Evolutionary conservation across 2,113 vertebrate species (phyloP), one percentile per base, ranked within the genome.

Genomic region (Tyrannus savana): DNA sequence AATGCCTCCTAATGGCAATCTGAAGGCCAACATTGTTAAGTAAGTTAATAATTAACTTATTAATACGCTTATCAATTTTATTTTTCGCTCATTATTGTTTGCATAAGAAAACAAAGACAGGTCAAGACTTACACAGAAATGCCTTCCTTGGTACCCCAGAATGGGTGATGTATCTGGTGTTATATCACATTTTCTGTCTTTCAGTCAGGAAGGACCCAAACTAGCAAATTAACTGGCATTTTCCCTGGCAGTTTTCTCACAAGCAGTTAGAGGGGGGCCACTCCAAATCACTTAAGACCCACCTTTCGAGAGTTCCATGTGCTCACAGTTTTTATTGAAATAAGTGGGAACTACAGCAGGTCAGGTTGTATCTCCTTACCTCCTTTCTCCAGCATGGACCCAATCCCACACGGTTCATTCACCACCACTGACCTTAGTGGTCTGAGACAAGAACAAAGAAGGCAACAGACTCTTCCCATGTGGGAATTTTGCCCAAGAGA

Each of bases 51-150:
- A 68, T 79, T 87, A 96, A 85, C 22, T 78, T 91, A 81, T 27
- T 47, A 89, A 44, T 79, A 73, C 0, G 2, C 17, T 69, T 90
- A 90, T 56, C 27, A 85, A 41, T 79, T 53, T 59, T 25, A 64
- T 31, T 69, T 90, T 96, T 90, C 69, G 42, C 73, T 95, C n/a
- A 77, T 80, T 95, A 52, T 19, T 84, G 22, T 46, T 86, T 66
- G 21, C 11, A 8, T 71, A 78, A 66, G 42, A 80, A 80, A 90
- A 59, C 24, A 90, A 88, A 92, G 62, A 10, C 6, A 81, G 14
- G 13, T 63, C 3, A 5, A 86, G 64, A 84, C 30, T 68, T 58
- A n/a, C 8, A 84, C 9, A 71, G 12, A 84, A 67, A 63, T 8
- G 50, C 25, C 33, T 84, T 49, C 35, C 73, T 84, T 71, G 41